phyloP scores from a whole-genome alignment of 2,797 vertebrate species.

The Trachops cirrhosus region DNA sequence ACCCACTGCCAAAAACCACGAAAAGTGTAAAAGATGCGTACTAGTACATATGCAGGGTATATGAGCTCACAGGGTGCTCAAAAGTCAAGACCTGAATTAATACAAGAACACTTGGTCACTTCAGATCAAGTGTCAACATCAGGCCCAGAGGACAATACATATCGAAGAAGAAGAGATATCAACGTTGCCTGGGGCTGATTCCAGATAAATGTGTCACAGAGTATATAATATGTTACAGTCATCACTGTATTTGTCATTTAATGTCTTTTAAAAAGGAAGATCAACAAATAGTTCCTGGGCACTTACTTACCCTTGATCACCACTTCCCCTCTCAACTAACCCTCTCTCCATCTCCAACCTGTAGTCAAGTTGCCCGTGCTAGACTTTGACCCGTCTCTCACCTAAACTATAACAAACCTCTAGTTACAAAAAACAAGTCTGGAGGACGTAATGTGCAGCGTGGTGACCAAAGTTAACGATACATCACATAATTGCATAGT shows the following conservation, averaged over 20 bases:
- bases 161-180: neutral
- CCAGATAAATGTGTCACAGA: neutral
- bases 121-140: neutral
- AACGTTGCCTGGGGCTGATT: neutral
- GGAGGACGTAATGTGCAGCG: neutral
- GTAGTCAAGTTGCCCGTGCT: neutral
- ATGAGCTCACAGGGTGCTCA: neutral
- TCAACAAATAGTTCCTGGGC: neutral
- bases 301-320: neutral
- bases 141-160: neutral
- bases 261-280: neutral
- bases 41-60: neutral
- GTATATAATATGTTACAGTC: neutral
- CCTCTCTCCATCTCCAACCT: neutral
- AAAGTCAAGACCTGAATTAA: neutral
- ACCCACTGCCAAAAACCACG: neutral
- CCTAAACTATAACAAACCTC: neutral
- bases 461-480: neutral
- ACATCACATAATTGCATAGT: neutral
- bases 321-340: neutral
- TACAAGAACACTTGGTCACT: neutral
- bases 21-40: neutral
- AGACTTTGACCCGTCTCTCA: neutral
- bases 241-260: neutral
- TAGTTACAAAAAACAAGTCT: neutral